phyloP scores from a whole-genome alignment of 1,140 invertebrate genomes.

The Ceratina calcarata region DNA sequence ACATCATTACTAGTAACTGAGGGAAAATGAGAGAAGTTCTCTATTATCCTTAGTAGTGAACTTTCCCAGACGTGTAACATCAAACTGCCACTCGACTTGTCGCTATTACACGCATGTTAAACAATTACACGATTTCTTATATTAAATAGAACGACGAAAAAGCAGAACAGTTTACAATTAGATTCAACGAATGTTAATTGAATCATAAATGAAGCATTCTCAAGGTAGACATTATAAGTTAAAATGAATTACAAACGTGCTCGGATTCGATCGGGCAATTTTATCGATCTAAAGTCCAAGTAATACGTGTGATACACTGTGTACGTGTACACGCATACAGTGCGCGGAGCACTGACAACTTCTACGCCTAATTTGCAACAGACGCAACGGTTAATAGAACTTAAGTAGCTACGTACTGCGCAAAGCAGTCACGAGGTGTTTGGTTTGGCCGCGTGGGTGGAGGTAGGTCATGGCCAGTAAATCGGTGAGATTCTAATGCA shows the following conservation, averaged over 20 bases:
- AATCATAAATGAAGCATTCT: background rate
- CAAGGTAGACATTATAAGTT: background rate
- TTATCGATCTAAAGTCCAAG: background rate
- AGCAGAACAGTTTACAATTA: too few relatives aligned
- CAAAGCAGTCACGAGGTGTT: slow-evolving; percentile 40
- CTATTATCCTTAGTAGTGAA: too few relatives aligned
- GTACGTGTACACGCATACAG: background rate
- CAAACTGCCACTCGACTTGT: too few relatives aligned
- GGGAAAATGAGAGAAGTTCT: too few relatives aligned
- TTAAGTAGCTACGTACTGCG: slow-evolving; percentile 38
- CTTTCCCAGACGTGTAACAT: too few relatives aligned
- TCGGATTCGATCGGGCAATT: background rate
- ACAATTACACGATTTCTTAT: too few relatives aligned
- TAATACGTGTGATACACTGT: background rate
- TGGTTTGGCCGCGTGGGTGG: slow-evolving; percentile 34
- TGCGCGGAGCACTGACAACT: background rate
- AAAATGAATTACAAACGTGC: too few relatives aligned
- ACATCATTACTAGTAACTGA: slow-evolving; percentile 2
- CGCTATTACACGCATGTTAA: too few relatives aligned
- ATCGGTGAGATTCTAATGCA: slow-evolving; percentile 34
- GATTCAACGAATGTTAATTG: background rate
- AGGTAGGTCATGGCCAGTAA: slow-evolving; percentile 56
- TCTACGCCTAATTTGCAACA: slow-evolving; percentile 41
- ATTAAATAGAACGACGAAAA: too few relatives aligned
- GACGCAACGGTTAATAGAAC: slow-evolving; percentile 35